Evolutionary conservation across 2,113 vertebrate genomes (phyloP).

Genomic region (Numenius arquata): DNA sequence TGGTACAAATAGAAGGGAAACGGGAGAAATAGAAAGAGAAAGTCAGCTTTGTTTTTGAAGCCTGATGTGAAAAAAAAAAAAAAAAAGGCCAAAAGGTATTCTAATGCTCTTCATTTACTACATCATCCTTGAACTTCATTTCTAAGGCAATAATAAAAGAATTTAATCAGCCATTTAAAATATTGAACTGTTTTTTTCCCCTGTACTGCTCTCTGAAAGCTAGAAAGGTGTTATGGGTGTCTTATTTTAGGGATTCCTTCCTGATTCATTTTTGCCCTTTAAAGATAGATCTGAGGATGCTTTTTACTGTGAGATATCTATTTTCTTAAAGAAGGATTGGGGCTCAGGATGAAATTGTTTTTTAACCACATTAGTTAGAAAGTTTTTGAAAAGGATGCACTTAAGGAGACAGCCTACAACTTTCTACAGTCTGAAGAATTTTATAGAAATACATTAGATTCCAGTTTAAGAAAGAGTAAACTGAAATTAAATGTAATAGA

Average conservation of each 20-base stretch:
- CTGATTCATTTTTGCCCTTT: background rate
- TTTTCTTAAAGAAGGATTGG: background rate
- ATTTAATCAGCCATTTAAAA: background rate
- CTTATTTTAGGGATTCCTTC: background rate
- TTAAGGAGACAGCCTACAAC: background rate
- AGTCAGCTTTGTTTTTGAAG: background rate
- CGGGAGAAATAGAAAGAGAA: background rate
- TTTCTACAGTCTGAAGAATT: background rate
- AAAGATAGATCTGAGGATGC: background rate
- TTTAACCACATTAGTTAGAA: background rate
- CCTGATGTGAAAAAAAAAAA: background rate
- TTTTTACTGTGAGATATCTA: background rate
- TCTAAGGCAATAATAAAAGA: background rate
- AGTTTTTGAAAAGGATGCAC: background rate
- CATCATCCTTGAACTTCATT: background rate
- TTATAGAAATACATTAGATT: background rate
- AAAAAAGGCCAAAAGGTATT: background rate
- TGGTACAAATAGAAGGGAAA: constrained; percentile 42
- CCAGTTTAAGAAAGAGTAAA: background rate
- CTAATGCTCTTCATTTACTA: background rate
- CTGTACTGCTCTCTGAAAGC: background rate
- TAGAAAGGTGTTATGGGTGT: background rate
- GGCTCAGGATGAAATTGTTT: background rate
- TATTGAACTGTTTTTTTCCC: fast-evolving
- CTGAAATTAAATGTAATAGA: background rate